Evolutionary conservation across 2,113 vertebrate genomes (phyloP).

Genomic region (Acrocephalus arundinaceus): DNA sequence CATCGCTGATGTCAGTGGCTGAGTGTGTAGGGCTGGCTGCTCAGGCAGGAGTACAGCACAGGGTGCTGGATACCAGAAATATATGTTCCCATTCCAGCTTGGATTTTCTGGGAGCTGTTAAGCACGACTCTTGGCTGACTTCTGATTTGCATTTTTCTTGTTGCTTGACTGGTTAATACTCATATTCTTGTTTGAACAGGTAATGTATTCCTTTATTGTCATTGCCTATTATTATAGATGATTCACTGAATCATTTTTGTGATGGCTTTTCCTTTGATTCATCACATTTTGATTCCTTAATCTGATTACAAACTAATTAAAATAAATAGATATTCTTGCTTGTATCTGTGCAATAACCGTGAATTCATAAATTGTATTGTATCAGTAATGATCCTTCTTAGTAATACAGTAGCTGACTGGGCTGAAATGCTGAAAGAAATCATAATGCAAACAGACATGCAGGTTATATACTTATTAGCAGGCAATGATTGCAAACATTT

Average conservation of each 20-base stretch:
- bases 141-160: neutral
- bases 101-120: neutral
- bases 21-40: neutral
- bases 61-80: neutral
- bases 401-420: neutral
- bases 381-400: neutral
- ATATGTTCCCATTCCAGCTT: neutral
- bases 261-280: neutral
- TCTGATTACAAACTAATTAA: slow-evolving; percentile 3
- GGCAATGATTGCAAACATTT: neutral
- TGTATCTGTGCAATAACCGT: neutral
- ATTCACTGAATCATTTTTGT: neutral
- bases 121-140: neutral
- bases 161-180: neutral
- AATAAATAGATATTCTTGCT: neutral
- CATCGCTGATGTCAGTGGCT: neutral
- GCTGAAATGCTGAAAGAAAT: neutral
- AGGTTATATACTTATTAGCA: neutral
- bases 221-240: neutral
- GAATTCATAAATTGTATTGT: slow-evolving; percentile 22
- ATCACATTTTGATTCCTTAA: neutral
- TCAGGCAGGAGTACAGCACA: neutral
- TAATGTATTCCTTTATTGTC: neutral
- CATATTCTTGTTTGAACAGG: neutral
- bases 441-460: neutral